phyloP scores from a whole-genome alignment of 2,797 vertebrate species.

The Coilia nasus region DNA sequence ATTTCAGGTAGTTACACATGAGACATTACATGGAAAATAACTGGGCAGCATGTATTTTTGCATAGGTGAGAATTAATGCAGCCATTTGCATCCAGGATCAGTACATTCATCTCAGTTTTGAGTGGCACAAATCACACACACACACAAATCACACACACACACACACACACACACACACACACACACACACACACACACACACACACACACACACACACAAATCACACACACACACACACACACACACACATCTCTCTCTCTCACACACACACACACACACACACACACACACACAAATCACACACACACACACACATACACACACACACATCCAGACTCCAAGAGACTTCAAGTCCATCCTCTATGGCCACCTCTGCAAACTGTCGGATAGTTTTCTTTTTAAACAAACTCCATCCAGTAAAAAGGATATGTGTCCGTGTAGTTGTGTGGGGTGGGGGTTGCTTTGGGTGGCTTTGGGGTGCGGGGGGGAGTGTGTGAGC shows the following conservation, averaged over 20 bases:
- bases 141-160: neutral
- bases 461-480: neutral
- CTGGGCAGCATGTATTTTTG: neutral
- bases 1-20: neutral
- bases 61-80: neutral
- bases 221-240: neutral
- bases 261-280: neutral
- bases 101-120: neutral
- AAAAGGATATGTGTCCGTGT: neutral
- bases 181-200: neutral
- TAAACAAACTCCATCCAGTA: neutral
- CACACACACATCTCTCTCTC: no score
- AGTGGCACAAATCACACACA: neutral
- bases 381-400: neutral
- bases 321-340: no score
- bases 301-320: neutral
- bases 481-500: slow-evolving; percentile 19
- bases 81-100: neutral
- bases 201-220: neutral
- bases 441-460: neutral
- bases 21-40: neutral
- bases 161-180: no score
- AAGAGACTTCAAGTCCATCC: neutral
- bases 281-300: neutral
- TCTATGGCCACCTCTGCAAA: neutral